Conservation (phyloP, 2,113 vertebrate genomes). For the Penelope pileata region DNA sequence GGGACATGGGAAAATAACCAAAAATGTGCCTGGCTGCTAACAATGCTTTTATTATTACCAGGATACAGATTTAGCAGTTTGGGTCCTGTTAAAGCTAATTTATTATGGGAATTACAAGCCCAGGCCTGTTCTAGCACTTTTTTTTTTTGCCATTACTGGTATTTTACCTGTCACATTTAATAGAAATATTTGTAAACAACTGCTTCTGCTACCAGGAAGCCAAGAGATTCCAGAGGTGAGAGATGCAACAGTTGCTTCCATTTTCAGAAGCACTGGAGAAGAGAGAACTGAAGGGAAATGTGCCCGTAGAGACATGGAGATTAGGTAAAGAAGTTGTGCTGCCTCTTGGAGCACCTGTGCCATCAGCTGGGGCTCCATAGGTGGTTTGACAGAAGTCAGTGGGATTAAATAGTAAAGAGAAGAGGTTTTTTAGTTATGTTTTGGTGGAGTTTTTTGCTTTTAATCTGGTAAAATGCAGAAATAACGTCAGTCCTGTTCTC, state of each 20-base stretch:
- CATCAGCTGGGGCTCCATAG: not conserved
- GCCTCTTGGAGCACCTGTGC: not conserved
- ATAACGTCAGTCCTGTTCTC: not conserved
- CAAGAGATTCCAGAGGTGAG: not conserved
- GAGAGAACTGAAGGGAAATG: not conserved
- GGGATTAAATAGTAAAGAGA: not conserved
- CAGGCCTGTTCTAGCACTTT: not conserved
- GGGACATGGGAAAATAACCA: not conserved
- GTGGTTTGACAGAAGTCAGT: not conserved
- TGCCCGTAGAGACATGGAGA: not conserved
- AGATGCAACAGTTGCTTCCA: not conserved
- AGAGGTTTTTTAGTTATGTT: not conserved
- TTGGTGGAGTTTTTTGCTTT: not conserved
- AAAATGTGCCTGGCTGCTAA: not conserved
- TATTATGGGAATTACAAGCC: not conserved
- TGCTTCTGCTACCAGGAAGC: not conserved
- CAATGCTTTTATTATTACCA: not conserved
- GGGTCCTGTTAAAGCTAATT: not conserved
- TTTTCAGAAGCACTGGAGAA: not conserved
- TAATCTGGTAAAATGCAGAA: not conserved
- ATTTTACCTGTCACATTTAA: not conserved
- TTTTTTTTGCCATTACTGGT: not conserved
- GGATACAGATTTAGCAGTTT: not conserved
- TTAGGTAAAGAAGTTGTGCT: not conserved
- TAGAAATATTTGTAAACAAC: not conserved